These are phyloP conservation scores for Diaprepes abbreviatus DNA, from an alignment of 2,888 invertebrate species.

Conservation along the genomic window DNA sequence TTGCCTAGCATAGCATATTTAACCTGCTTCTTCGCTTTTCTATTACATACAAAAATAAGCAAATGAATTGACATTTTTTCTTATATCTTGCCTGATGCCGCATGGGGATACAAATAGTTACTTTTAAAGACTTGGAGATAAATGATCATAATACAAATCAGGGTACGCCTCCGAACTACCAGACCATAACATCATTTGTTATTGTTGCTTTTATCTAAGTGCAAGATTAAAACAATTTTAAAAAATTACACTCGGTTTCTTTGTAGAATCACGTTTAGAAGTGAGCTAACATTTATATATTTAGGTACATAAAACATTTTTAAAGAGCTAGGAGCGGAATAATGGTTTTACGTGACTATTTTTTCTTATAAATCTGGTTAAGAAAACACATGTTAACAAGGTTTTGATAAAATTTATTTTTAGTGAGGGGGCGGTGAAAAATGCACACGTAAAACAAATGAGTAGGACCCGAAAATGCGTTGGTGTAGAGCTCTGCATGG, in stretches of 20 bases:
- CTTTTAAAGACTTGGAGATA: slow-evolving; percentile 20
- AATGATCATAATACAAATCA: slow-evolving; percentile 38
- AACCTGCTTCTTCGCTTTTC: neutral
- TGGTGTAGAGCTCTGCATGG: neutral
- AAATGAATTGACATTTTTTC: slow-evolving; percentile 20
- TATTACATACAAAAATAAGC: neutral
- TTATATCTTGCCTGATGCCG: slow-evolving; percentile 13
- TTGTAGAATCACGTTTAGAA: slow-evolving; percentile 27
- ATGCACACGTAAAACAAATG: slow-evolving; percentile 28
- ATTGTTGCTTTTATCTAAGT: slow-evolving; percentile 38
- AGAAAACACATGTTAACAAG: slow-evolving; percentile 43
- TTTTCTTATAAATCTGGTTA: slow-evolving; percentile 30
- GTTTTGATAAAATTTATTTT: slow-evolving; percentile 34
- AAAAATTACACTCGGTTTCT: slow-evolving; percentile 36
- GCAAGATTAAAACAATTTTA: slow-evolving; percentile 41
- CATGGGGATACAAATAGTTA: slow-evolving; percentile 27
- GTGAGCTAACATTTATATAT: slow-evolving; percentile 15
- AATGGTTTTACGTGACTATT: slow-evolving; percentile 41
- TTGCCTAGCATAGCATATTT: no score
- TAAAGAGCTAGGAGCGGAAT: slow-evolving; percentile 27
- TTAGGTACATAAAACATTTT: slow-evolving; percentile 21
- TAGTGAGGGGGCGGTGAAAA: slow-evolving; percentile 26
- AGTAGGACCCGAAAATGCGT: neutral
- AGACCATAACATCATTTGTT: slow-evolving; percentile 38
- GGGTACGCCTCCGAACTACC: slow-evolving; percentile 32